These are phyloP conservation scores for Drosophila kikkawai DNA, from an alignment of 1,140 invertebrate species.

Conservation along the genomic window DNA sequence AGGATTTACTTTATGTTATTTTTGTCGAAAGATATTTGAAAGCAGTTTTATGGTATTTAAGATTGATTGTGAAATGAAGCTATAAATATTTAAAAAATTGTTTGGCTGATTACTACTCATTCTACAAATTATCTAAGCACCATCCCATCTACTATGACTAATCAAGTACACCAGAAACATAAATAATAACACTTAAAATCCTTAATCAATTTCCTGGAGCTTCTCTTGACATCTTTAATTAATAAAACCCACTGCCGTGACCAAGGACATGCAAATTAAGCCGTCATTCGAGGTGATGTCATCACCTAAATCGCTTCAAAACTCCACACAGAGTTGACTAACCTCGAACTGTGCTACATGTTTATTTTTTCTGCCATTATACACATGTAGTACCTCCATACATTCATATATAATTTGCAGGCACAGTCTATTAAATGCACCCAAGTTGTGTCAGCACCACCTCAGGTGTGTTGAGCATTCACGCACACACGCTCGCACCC, in stretches of 20 bases:
- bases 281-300: conserved; percentile 48
- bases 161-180: not conserved
- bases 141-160: not conserved
- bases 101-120: too few relatives aligned
- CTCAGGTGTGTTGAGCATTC: conserved; percentile 43
- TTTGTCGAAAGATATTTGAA: not conserved
- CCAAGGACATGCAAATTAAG: conserved; percentile 48
- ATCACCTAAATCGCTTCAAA: conserved; percentile 30
- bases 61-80: not conserved
- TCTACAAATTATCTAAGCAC: not conserved
- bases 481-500: conserved; percentile 25
- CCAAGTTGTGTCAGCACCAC: conserved; percentile 64
- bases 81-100: not conserved
- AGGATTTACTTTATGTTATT: not conserved
- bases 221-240: not conserved
- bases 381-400: not conserved
- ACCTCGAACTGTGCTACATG: conserved; percentile 55
- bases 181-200: not conserved
- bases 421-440: conserved; percentile 66
- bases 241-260: not conserved
- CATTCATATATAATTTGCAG: conserved; percentile 42
- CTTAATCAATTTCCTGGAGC: not conserved
- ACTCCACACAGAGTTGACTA: conserved; percentile 67
- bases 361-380: conserved; percentile 10
- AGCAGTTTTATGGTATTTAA: not conserved